A percentile compares a stretch with the other conserved stretches of the same genome.
Conservation (phyloP, 2,888 invertebrate genomes). For the Himalopsyche japonica region DNA sequence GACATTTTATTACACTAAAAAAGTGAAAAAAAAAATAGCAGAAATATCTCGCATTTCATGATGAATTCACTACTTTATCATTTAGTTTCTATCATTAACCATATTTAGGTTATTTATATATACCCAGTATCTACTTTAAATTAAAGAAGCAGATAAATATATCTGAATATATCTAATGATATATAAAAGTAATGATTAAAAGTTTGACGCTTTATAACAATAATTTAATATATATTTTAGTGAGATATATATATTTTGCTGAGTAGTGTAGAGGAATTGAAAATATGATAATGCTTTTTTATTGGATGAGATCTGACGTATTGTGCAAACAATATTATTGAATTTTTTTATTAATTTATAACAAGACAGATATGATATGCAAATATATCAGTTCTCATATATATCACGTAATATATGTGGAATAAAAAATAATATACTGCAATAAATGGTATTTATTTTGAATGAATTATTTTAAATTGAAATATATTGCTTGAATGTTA, state of each 20-base stretch:
- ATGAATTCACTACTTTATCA: not conserved
- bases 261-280: not conserved
- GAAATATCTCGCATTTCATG: not conserved
- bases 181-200: not conserved
- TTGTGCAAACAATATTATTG: not conserved
- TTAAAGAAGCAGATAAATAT: not conserved
- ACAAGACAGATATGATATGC: not conserved
- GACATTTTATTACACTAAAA: too few relatives aligned
- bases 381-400: not conserved
- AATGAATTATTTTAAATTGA: not conserved
- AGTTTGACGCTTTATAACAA: not conserved
- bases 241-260: not conserved
- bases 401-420: not conserved
- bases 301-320: not conserved
- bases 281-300: not conserved
- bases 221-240: not conserved
- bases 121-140: not conserved
- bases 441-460: not conserved
- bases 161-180: not conserved
- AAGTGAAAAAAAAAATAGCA: too few relatives aligned
- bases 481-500: not conserved
- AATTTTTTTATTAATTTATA: not conserved
- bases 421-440: not conserved
- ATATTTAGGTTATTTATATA: not conserved
- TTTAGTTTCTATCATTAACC: not conserved